Evolutionary conservation across 1,140 invertebrate species (phyloP).

Genomic region (Penaeus indicus): DNA sequence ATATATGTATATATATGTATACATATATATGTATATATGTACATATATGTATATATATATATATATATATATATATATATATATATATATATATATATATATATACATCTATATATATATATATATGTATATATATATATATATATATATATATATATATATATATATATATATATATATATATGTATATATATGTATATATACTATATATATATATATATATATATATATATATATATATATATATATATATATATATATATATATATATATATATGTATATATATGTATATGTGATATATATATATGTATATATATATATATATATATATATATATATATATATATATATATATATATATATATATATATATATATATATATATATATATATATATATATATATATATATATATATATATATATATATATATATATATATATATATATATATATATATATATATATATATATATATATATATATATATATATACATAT

Average conservation of each 20-base stretch:
- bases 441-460: slow-evolving; percentile 14
- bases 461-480: slow-evolving; percentile 13
- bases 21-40: not conserved
- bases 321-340: not conserved
- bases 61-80: slow-evolving; percentile 10
- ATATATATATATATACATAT: slow-evolving; percentile 8
- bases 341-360: not conserved
- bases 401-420: not conserved
- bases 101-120: slow-evolving; percentile 23
- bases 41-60: not conserved
- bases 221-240: not conserved
- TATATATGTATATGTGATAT: not conserved
- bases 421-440: not conserved
- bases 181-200: no score
- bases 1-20: not conserved
- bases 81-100: not conserved
- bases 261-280: not conserved
- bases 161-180: slow-evolving; percentile 27
- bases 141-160: slow-evolving; percentile 2
- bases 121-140: not conserved
- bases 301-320: not conserved
- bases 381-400: not conserved
- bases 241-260: not conserved
- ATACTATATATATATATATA: no score
- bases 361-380: not conserved